Base-by-base conservation (phyloP, 1,140 invertebrate genomes). In the Hycleus cichorii region DNA sequence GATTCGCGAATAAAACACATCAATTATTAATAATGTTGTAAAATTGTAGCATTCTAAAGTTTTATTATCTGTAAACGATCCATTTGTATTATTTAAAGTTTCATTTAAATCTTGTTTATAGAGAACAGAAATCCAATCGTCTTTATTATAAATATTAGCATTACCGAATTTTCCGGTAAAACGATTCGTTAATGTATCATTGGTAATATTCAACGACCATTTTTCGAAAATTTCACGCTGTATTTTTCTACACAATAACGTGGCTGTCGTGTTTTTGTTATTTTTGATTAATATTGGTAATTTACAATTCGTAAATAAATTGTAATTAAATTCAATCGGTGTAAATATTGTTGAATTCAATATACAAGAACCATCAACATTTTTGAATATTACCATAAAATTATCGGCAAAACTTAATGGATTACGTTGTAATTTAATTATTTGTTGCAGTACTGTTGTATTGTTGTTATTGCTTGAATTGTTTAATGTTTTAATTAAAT, bases 131-230 rank as follows among this genome's bases (percentile, higher is more conserved):
- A 76, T 66, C 84, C 84, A 86, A 61, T 82, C 79, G 2, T 75
- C 71, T 2, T 67, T 65, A 55, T 73, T 67, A 25, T 69, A 65
- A 24, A 68, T 67, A 18, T 75, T 69, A 5, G 81, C 73, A 68
- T 84, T 83, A 25, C 85, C 85, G 66, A 78, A 80, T 50, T 78
- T 78, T 2, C 82, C 81, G 18, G 84, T 72, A 66, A 76, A 79
- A 38, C 69, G 66, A 58, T 64, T 72, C 38, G 54, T 51, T 7
- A 70, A 74, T 2, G 64, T 52, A 66, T 76, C 76, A 54, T 67
- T 59, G 12, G 67, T 67, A 47, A 57, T 52, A 47, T 72, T 56
- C 10, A 73, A 61, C 1, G 75, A 57, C 56, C 76, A 68, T 39
- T 73, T 64, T 32, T 64, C 50, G 26, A 80, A 68, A 18, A 78